phyloP scores from a whole-genome alignment of 2,888 invertebrate genomes.

The Apodemia zela region DNA sequence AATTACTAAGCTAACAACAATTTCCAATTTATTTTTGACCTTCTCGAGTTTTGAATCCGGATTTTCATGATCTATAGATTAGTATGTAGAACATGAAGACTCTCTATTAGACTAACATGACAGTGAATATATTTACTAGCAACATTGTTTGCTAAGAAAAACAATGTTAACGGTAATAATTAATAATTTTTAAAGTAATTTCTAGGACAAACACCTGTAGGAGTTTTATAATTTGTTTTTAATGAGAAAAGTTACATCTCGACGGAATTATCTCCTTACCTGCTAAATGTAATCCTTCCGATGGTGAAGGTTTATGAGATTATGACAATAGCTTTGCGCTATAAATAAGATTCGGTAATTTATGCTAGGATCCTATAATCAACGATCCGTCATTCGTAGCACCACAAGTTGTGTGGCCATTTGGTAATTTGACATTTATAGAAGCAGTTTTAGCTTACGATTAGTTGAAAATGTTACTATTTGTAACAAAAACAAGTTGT shows the following conservation, averaged over 20 bases:
- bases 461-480: too few species aligned
- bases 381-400: too few species aligned
- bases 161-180: neutral
- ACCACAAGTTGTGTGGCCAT: too few species aligned
- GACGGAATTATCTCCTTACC: constrained; percentile 3
- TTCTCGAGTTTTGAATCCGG: too few species aligned
- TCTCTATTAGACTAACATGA: neutral
- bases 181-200: neutral
- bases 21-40: too few species aligned
- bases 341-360: too few species aligned
- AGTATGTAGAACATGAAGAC: neutral
- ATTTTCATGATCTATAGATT: neutral
- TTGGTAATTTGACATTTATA: too few species aligned
- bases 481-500: too few species aligned
- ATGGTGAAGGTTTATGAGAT: neutral
- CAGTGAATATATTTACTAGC: neutral
- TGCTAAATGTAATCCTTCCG: neutral
- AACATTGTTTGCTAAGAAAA: neutral
- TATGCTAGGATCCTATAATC: too few species aligned
- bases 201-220: neutral
- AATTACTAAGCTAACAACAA: too few species aligned
- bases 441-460: too few species aligned
- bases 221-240: constrained; percentile 2
- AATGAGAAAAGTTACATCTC: constrained; percentile 1
- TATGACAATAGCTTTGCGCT: neutral